Base-by-base conservation (phyloP, 2,113 vertebrate species). In the Catharus minimus region DNA sequence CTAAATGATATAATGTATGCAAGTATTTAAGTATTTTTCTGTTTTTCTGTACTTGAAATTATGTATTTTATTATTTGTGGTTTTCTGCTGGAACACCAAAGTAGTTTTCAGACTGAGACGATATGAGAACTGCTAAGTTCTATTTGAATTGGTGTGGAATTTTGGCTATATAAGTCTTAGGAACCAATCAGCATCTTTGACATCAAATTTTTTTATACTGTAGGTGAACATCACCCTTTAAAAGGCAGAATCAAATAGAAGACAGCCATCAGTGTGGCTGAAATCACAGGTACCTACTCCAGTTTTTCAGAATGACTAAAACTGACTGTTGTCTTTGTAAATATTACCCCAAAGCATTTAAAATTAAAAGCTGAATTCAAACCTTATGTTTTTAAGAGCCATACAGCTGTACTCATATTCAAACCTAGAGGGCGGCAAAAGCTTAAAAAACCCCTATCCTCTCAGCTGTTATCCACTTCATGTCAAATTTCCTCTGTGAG, bases 401-500 rank as follows among this genome's bases (percentile, higher is more conserved):
- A 30, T 26, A 4, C 3, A 49, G 64, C 30, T 57, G 9, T 94
- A 75, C 68, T 80, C 12, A 2, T 21, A 24, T 41, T 87, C 41
- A 90, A 81, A 75, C 68, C 90, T 94, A 96, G 93, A 93, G 92
- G 93, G 94, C 94, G 94, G 92, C 78, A 91, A 77, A 93, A 75
- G 68, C 88, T 83, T 88, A 49, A 64, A 81, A 62, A 87, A 33
- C 0, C 1, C 10, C 13, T 14, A 26, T 2, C 2, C 23, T 52
- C 26, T 82, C 11, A 24, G n/a, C 38, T 46, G 22, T 61, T 64
- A 66, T 8, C 16, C 26, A 88, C 27, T 65, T 77, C 49, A 53
- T 1, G 3, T 27, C 16, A 46, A 9, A 36, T 73, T 61, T 87
- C 30, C 6, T 69, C 32, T 77, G 2, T 7, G 23, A 90, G 24